Base-by-base conservation (phyloP, 2,113 vertebrate genomes). In the Cebidichthys violaceus region DNA sequence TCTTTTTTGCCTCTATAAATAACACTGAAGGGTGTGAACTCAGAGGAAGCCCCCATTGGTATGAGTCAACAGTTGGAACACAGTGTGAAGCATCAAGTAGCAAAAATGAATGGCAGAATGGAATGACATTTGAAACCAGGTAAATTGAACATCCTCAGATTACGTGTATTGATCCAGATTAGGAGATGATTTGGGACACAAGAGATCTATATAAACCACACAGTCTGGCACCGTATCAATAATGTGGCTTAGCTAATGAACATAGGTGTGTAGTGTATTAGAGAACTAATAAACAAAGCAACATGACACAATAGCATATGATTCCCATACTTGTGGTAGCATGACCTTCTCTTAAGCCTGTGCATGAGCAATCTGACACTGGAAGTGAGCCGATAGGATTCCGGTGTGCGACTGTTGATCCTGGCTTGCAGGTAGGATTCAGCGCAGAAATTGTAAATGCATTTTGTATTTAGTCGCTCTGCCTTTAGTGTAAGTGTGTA, bases 1-100 rank as follows among this genome's bases (percentile, higher is more conserved):
- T 92, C 85, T 91, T 93, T 86, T 85, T 84, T 81, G 84, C 81
- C 71, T 89, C 93, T 94, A 94, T 84, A 93, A 93, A 94, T 94
- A 94, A 90, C 86, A n/a, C 68, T 9, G 71, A 88, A 73, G 85
- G 88, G 39, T 71, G 73, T 92, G 90, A 86, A 91, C 88, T 91
- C 82, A 80, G 86, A 94, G 94, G 89, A 89, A 92, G 92, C 88
- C 89, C 89, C 89, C 75, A 69, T 78, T 74, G 89, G 86, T 82
- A 80, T 92, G 93, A 92, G 86, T 93, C 92, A 94, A 94, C 90
- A 87, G 78, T 92, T 89, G 88, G 90, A 90, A 86, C 68, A 84
- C 76, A 81, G 76, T 79, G 79, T 78, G 70, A 82, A 85, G 86
- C 74, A 71, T 79, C 74, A 83, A 87, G 77, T 66, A 84, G 73